These are phyloP conservation scores for Pterostichus madidus DNA, from an alignment of 2,888 invertebrate species.

Conservation along the genomic window DNA sequence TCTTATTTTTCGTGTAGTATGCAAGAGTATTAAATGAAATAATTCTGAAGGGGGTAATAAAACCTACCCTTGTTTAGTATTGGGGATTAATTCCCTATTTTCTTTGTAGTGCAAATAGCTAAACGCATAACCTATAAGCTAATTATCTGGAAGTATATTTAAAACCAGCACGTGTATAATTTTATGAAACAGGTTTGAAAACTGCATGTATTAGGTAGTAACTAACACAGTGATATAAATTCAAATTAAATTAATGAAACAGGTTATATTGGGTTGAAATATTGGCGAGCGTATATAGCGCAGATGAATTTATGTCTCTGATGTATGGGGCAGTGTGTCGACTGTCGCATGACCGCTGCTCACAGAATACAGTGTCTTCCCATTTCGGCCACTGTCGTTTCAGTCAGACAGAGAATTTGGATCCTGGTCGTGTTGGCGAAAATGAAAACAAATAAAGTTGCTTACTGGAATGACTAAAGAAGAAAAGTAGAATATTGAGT, in stretches of 20 bases:
- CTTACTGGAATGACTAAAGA: too few relatives aligned
- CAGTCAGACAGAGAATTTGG: neutral
- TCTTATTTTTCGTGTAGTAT: too few relatives aligned
- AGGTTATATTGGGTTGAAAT: constrained; percentile 42
- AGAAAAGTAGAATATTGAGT: too few relatives aligned
- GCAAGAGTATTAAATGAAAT: too few relatives aligned
- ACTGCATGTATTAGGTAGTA: constrained; percentile 29
- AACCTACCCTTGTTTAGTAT: too few relatives aligned
- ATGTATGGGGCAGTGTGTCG: constrained; percentile 24
- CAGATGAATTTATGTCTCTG: constrained; percentile 36
- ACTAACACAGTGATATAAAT: constrained; percentile 46
- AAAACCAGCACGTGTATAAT: neutral
- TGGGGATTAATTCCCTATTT: too few relatives aligned
- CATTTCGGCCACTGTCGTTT: neutral
- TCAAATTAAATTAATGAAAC: constrained; percentile 48
- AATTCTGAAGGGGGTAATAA: too few relatives aligned
- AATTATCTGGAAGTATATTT: too few relatives aligned
- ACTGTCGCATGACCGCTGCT: constrained; percentile 1
- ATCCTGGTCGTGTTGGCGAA: neutral
- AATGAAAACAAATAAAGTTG: too few relatives aligned
- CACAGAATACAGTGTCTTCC: neutral
- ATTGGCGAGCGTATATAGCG: constrained; percentile 29
- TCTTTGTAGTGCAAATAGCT: too few relatives aligned
- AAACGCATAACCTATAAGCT: too few relatives aligned
- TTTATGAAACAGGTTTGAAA: constrained; percentile 30